Base-by-base conservation (phyloP, 1,140 invertebrate genomes). In the Drosophila nasuta region DNA sequence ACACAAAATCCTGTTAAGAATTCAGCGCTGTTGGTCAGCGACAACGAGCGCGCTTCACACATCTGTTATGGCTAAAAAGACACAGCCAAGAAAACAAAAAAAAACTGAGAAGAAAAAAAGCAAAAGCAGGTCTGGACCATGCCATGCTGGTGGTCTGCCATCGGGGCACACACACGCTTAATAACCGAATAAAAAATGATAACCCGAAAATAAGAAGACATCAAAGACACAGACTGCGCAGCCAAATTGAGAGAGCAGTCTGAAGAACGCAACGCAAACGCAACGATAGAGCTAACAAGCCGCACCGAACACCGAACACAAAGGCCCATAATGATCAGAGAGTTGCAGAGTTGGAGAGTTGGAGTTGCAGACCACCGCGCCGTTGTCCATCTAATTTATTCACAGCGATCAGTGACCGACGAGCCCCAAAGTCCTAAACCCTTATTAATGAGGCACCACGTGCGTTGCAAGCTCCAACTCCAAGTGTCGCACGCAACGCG, bases 181-280 rank as follows among this genome's bases (percentile, higher is more conserved):
- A 85, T 90, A 89, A 90, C 86, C 81, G 86, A 89, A 90, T 89
- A 89, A 89, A 89, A 89, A 89, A 89, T 89, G 85, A 89, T 89
- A 89, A 90, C 85, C 86, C 86, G 72, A 89, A 88, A 90, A 89
- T 89, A 89, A 89, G 81, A 89, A 89, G 85, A 89, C 85, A 89
- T 89, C 85, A 89, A 89, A 90, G 85, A 60, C 62, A 1, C n/a
- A 38, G 54, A 57, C 33, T 56, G 30, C 33, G 60, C 60, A 65
- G 62, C 70, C 81, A 88, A 82, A 87, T 82, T 82, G 81, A 87
- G 76, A 87, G 82, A 87, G 45, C 72, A 65, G 15, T 15, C 15
- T 25, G 3, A 25, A 25, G 20, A 25, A 67, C 68, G 33, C 25
- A 28, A 15, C 15, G 15, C 15, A 28, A 38, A 49, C 63, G 73